Evolutionary conservation across 2,888 invertebrate species (phyloP).

Genomic region (Digitonthophagus gazella): DNA sequence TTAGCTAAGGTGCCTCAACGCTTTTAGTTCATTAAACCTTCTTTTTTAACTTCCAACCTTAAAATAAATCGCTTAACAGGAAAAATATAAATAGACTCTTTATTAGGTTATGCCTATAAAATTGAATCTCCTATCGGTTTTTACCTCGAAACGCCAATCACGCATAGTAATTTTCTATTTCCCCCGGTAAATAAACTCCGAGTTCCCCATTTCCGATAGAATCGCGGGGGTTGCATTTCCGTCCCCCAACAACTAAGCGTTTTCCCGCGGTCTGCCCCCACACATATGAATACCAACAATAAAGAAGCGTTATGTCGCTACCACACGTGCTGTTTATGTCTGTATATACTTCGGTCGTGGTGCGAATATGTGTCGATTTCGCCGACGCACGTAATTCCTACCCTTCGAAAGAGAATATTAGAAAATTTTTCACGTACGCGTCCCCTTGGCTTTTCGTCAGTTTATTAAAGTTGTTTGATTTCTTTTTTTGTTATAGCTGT

Average conservation of each 20-base stretch:
- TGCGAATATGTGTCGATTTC: slow-evolving; percentile 13
- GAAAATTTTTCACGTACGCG: not conserved
- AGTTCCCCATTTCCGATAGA: not conserved
- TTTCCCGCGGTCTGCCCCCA: not conserved
- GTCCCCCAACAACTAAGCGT: not conserved
- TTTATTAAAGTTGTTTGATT: not conserved
- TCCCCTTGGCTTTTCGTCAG: not conserved
- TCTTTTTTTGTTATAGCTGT: not conserved
- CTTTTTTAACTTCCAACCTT: not conserved
- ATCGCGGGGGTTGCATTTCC: not conserved
- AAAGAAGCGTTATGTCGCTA: slow-evolving; percentile 21
- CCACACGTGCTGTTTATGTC: slow-evolving; percentile 24
- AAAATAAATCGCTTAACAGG: not conserved
- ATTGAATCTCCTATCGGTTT: not conserved
- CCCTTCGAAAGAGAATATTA: not conserved
- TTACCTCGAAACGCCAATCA: not conserved
- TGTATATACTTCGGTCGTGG: slow-evolving; percentile 11
- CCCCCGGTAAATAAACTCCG: not conserved
- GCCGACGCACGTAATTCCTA: not conserved
- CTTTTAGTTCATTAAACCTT: not conserved
- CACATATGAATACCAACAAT: slow-evolving; percentile 18
- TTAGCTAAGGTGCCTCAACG: not conserved
- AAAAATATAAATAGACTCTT: not conserved
- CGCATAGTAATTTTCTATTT: not conserved
- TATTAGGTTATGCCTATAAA: too few relatives aligned